Percentiles rank a stretch among this genome's conserved stretches.
These are phyloP conservation scores for Brotula barbata DNA, from an alignment of 2,797 vertebrate genomes.

Conservation along the genomic window DNA sequence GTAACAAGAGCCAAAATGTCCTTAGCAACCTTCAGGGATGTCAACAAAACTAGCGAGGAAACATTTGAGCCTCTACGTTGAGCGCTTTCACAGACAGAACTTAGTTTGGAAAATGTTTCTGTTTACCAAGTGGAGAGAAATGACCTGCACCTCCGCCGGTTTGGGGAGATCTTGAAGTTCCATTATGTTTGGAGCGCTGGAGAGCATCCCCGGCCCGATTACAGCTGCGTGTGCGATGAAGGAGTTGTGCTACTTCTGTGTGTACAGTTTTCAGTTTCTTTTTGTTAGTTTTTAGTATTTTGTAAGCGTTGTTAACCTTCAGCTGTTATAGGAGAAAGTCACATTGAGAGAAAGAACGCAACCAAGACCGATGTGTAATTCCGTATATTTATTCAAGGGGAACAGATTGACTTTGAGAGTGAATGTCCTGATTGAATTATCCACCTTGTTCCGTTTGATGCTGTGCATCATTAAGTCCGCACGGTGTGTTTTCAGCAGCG, in stretches of 20 bases:
- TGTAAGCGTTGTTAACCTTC: conserved; percentile 4
- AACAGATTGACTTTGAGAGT: conserved; percentile 40
- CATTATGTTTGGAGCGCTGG: conserved; percentile 42
- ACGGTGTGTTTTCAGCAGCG: conserved; percentile 28
- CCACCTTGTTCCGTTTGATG: conserved; percentile 45
- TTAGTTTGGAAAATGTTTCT: conserved; percentile 55
- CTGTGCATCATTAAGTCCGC: conserved; percentile 44
- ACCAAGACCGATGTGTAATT: conserved; percentile 27
- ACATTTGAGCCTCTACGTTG: conserved; percentile 28
- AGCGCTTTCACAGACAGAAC: conserved; percentile 58
- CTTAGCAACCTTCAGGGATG: conserved; percentile 31
- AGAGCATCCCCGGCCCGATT: conserved; percentile 44
- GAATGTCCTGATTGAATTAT: conserved; percentile 40
- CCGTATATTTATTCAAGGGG: conserved; percentile 49
- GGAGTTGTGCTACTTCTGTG: conserved; percentile 27
- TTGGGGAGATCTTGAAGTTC: conserved; percentile 44
- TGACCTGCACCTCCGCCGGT: conserved; percentile 44
- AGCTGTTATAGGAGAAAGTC: conserved; percentile 10
- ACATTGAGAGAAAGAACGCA: conserved; percentile 26
- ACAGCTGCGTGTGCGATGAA: conserved; percentile 53
- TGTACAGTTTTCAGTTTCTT: conserved; percentile 50
- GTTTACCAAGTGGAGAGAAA: conserved; percentile 65
- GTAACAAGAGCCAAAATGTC: conserved; percentile 37
- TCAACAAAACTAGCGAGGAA: conserved; percentile 34
- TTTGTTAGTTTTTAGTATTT: conserved; percentile 35